Evolutionary conservation across 1,140 invertebrate genomes (phyloP).

Genomic region (Calephelis virginiensis): DNA sequence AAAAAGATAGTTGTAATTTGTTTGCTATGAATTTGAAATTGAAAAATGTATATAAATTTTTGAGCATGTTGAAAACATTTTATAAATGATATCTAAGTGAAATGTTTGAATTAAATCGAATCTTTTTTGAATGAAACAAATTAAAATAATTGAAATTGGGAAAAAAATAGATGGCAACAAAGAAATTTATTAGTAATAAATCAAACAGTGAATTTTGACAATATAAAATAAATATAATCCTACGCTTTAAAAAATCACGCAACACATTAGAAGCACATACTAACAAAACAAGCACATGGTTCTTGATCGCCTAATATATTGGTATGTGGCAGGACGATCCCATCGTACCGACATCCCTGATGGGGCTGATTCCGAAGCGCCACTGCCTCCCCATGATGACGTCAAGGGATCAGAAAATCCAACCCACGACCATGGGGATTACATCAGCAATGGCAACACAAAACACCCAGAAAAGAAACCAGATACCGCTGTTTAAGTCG

Average conservation of each 20-base stretch:
- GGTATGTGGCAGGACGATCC: constrained; percentile 77
- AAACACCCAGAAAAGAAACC: constrained; percentile 79
- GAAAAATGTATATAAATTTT: not conserved
- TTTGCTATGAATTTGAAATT: not conserved
- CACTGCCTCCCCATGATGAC: constrained; percentile 70
- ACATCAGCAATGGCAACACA: constrained; percentile 79
- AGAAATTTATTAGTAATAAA: no score
- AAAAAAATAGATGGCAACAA: no score
- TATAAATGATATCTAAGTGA: no score
- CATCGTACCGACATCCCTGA: constrained; percentile 80
- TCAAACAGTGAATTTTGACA: no score
- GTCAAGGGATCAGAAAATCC: constrained; percentile 79
- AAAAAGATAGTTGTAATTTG: not conserved
- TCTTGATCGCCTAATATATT: constrained; percentile 70
- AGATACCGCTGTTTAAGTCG: constrained; percentile 79
- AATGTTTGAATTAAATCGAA: not conserved
- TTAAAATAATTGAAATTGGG: not conserved
- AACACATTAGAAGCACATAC: constrained; percentile 22
- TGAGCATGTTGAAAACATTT: no score
- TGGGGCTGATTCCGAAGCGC: constrained; percentile 72
- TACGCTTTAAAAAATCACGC: constrained; percentile 23
- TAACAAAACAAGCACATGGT: constrained; percentile 28
- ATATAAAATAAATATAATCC: no score
- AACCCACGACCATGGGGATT: constrained; percentile 78
- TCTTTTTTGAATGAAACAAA: not conserved